Conservation (phyloP, 2,888 invertebrate species). For the Dromius quadrimaculatus region DNA sequence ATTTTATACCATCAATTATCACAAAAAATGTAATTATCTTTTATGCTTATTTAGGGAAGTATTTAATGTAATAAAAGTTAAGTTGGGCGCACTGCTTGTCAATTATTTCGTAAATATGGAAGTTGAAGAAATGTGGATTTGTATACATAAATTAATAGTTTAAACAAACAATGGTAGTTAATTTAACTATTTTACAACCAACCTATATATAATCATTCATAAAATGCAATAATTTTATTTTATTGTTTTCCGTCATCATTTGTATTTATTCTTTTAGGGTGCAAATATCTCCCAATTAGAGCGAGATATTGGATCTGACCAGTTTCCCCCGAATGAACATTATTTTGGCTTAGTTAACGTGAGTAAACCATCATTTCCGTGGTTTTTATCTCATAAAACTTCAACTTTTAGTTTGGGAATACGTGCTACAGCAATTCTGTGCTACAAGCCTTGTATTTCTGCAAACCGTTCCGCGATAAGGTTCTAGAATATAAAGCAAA, state of each 20-base stretch:
- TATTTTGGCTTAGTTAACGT: conserved; percentile 99
- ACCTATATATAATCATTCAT: not conserved
- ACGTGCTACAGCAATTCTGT: conserved; percentile 99
- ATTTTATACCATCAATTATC: too few relatives aligned
- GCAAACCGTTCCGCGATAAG: conserved; percentile 98
- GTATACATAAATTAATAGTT: conserved; percentile 21
- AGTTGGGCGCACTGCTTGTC: conserved; percentile 37
- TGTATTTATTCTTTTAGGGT: conserved; percentile 77
- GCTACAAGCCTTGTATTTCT: conserved; percentile 98
- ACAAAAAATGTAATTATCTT: not conserved
- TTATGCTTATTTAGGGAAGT: not conserved
- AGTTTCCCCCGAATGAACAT: conserved; percentile 98
- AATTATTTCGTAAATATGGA: conserved; percentile 47
- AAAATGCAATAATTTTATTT: conserved; percentile 46
- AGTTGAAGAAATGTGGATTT: conserved; percentile 23
- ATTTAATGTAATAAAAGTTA: conserved; percentile 8
- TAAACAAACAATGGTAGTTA: conserved; percentile 37
- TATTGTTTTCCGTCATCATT: conserved; percentile 46
- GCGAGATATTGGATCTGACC: conserved; percentile 98
- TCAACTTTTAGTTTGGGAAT: conserved; percentile 91
- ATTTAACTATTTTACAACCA: not conserved
- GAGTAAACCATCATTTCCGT: conserved; percentile 55
- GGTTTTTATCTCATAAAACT: conserved; percentile 34
- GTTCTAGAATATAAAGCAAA: conserved; percentile 98
- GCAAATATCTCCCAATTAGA: conserved; percentile 99